A percentile compares a stretch with the other conserved stretches of the same genome.
phyloP scores from a whole-genome alignment of 1,140 invertebrate genomes.

The Drosophila suzukii region DNA sequence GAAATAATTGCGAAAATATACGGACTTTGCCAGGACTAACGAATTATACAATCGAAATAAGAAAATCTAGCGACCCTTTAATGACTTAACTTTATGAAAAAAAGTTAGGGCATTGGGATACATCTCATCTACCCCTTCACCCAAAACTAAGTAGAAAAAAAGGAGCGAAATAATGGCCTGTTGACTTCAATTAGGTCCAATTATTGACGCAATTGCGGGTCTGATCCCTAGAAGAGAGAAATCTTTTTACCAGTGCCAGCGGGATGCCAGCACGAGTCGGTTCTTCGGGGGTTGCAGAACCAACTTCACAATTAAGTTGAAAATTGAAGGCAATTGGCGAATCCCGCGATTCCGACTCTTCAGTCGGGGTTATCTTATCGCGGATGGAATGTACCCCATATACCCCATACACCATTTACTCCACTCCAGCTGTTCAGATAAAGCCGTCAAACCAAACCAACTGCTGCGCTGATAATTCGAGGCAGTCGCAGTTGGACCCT shows the following conservation, averaged over 20 bases:
- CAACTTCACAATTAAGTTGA: constrained; percentile 67
- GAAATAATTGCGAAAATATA: too few relatives aligned
- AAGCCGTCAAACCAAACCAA: constrained; percentile 50
- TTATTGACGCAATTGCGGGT: constrained; percentile 74
- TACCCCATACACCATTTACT: neutral
- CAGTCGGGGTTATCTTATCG: constrained; percentile 58
- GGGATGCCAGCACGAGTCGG: constrained; percentile 45
- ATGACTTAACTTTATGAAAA: neutral
- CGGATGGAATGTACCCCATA: constrained; percentile 12
- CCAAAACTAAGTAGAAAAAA: constrained; percentile 68
- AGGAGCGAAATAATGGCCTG: constrained; percentile 53
- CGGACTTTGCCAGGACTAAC: too few relatives aligned
- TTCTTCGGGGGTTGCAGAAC: constrained; percentile 55
- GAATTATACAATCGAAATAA: neutral
- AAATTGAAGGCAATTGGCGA: constrained; percentile 68
- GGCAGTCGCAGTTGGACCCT: constrained; percentile 19
- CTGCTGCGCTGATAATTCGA: constrained; percentile 46
- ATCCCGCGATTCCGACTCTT: constrained; percentile 23
- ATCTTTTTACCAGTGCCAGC: constrained; percentile 42
- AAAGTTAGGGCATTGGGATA: constrained; percentile 1
- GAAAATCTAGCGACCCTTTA: neutral
- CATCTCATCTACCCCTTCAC: constrained; percentile 8
- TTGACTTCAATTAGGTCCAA: constrained; percentile 77
- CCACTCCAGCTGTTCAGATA: constrained; percentile 55
- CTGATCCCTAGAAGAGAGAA: constrained; percentile 49